These are phyloP conservation scores for Rhinolophus sinicus DNA, from an alignment of 2,113 vertebrate species.

Conservation along the genomic window DNA sequence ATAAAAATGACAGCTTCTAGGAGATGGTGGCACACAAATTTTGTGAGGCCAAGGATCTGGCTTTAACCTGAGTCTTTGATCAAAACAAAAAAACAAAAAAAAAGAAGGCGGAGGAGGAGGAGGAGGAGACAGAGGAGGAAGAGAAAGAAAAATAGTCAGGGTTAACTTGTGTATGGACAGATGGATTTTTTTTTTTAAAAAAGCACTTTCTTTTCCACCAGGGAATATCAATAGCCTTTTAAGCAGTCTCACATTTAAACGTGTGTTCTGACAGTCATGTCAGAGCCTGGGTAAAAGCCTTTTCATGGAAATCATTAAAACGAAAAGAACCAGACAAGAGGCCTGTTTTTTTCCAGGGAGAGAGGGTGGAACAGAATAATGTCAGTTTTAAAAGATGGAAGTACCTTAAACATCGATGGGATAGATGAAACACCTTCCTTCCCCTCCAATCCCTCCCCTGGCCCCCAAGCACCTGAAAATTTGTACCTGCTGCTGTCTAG, in stretches of 20 bases:
- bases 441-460: not conserved
- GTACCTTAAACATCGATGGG: constrained; percentile 35
- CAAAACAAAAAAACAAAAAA: not conserved
- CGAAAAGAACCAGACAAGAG: constrained; percentile 74
- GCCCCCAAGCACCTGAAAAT: not conserved
- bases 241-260: constrained; percentile 73
- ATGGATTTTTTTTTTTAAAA: constrained; percentile 57
- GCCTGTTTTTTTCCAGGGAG: constrained; percentile 63
- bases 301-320: constrained; percentile 70
- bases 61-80: constrained; percentile 47
- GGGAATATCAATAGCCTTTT: constrained; percentile 78
- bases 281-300: constrained; percentile 66
- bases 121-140: not conserved
- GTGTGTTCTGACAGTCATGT: constrained; percentile 73
- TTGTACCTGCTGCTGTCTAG: constrained; percentile 3
- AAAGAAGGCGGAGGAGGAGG: too few relatives aligned
- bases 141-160: constrained; percentile 27
- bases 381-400: constrained; percentile 60
- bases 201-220: constrained; percentile 60
- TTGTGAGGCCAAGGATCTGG: not conserved
- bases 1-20: constrained; percentile 53
- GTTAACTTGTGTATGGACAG: constrained; percentile 70
- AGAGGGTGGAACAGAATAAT: constrained; percentile 22
- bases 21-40: not conserved
- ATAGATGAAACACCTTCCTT: constrained; percentile 17